Conservation (phyloP, 2,888 invertebrate genomes). For the Camptogramma bilineatum region DNA sequence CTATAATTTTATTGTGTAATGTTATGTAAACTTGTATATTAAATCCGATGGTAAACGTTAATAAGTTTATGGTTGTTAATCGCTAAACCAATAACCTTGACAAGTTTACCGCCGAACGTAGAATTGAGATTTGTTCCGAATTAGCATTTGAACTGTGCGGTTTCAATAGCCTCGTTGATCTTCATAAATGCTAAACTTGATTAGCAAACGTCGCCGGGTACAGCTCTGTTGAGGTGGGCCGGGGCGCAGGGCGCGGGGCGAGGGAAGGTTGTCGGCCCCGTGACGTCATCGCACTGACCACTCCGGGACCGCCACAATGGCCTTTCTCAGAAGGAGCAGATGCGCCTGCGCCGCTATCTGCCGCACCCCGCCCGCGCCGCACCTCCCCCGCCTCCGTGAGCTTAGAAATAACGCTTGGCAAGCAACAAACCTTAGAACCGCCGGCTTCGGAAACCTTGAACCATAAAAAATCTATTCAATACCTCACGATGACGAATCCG, state of each 20-base stretch:
- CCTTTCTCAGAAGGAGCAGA: slow-evolving; percentile 84
- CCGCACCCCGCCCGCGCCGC: slow-evolving; percentile 61
- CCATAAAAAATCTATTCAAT: slow-evolving; percentile 57
- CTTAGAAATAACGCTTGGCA: slow-evolving; percentile 51
- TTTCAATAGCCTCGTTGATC: slow-evolving; percentile 43
- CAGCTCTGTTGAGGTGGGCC: slow-evolving; percentile 43
- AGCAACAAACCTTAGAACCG: slow-evolving; percentile 37
- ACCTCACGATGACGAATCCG: slow-evolving; percentile 57
- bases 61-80: slow-evolving; percentile 21
- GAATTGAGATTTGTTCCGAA: slow-evolving; percentile 26
- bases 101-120: slow-evolving; percentile 18
- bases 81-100: slow-evolving; percentile 36
- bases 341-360: slow-evolving; percentile 77
- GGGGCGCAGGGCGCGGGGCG: slow-evolving; percentile 52
- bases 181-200: slow-evolving; percentile 50
- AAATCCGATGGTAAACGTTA: slow-evolving; percentile 22
- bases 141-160: slow-evolving; percentile 43
- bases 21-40: slow-evolving; percentile 25
- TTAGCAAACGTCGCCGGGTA: slow-evolving; percentile 55
- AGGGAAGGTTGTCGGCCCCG: slow-evolving; percentile 82
- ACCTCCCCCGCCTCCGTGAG: slow-evolving; percentile 55
- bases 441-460: slow-evolving; percentile 47
- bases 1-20: slow-evolving; percentile 23
- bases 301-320: slow-evolving; percentile 79
- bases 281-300: slow-evolving; percentile 84